A percentile compares a stretch with the other conserved stretches of the same genome.
phyloP scores from a whole-genome alignment of 2,888 invertebrate genomes.

The Metallyticus violacea region DNA sequence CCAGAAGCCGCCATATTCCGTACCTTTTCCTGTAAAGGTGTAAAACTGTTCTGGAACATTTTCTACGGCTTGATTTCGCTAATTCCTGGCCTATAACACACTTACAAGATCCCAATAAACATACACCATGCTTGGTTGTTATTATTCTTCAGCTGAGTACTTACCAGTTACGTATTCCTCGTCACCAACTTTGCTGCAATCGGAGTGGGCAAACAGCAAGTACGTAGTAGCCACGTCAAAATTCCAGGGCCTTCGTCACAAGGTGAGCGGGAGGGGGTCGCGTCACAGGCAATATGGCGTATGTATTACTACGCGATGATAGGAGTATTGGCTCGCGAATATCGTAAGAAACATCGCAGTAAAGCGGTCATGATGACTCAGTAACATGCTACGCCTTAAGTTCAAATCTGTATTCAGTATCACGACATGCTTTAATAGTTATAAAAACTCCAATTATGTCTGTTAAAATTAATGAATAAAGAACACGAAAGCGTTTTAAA shows the following conservation, averaged over 20 bases:
- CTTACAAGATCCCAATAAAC: constrained; percentile 16
- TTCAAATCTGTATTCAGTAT: background rate
- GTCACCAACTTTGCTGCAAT: constrained; percentile 91
- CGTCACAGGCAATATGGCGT: constrained; percentile 72
- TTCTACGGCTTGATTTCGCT: constrained; percentile 14
- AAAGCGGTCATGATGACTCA: background rate
- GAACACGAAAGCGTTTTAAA: background rate
- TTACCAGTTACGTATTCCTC: constrained; percentile 93
- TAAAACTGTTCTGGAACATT: constrained; percentile 46
- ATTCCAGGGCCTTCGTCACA: constrained; percentile 82
- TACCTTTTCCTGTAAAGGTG: constrained; percentile 46
- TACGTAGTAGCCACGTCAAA: constrained; percentile 93
- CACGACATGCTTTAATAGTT: background rate
- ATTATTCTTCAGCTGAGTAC: constrained; percentile 65
- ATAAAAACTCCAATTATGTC: background rate
- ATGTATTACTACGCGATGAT: constrained; percentile 36
- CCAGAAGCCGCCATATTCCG: constrained; percentile 51
- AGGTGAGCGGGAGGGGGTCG: constrained; percentile 72
- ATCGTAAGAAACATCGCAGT: background rate
- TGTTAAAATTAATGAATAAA: background rate
- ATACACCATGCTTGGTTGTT: constrained; percentile 55
- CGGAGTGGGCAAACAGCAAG: constrained; percentile 89
- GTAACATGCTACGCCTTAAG: background rate
- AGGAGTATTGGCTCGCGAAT: background rate
- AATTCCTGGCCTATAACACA: constrained; percentile 2